Evolutionary conservation across 2,113 vertebrate species (phyloP), one percentile per base, ranked within the genome.

Genomic region (Odontophorus gujanensis): DNA sequence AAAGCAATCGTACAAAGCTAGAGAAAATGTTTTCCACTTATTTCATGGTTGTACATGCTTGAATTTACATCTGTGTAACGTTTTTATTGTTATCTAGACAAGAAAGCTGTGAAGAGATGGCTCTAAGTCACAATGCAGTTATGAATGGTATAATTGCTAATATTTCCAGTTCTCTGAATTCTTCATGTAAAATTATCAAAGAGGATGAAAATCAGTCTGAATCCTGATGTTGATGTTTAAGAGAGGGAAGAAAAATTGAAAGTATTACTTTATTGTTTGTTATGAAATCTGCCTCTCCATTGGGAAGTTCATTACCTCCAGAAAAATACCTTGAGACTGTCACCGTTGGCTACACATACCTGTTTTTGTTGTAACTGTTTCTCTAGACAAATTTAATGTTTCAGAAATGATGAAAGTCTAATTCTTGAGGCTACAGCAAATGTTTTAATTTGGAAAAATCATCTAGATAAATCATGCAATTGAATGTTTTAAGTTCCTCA

Each of bases 1-100:
- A 57, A 86, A 73, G 61, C 34, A 13, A 66, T 66, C 71, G 15
- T 72, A 40, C 24, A 66, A 78, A 47, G 36, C 65, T n/a, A 2
- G 1, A 22, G 38, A 88, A 32, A 19, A 57, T 32, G 8, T 18
- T 69, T 93, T 92, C 24, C 7, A 0, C 14, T 13, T 16, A 34
- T 20, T 6, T 0, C 67, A 10, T 17, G 50, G 2, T 57, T 68
- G 15, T 61, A 63, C 26, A 24, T 4, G 9, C 5, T 1, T 4
- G 1, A 38, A 25, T 48, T 83, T 42, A 2, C 3, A 45, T 58
- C 14, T 58, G 0, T 45, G 9, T 67, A 32, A 20, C 48, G 47
- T 67, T 55, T 47, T 58, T 51, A 13, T 47, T 65, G 25, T 67
- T 61, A 38, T 21, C 7, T 7, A 36, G 45, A 40, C 13, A 42